Evolutionary conservation across 2,797 vertebrate species (phyloP).

Genomic region (Chelon labrosus): DNA sequence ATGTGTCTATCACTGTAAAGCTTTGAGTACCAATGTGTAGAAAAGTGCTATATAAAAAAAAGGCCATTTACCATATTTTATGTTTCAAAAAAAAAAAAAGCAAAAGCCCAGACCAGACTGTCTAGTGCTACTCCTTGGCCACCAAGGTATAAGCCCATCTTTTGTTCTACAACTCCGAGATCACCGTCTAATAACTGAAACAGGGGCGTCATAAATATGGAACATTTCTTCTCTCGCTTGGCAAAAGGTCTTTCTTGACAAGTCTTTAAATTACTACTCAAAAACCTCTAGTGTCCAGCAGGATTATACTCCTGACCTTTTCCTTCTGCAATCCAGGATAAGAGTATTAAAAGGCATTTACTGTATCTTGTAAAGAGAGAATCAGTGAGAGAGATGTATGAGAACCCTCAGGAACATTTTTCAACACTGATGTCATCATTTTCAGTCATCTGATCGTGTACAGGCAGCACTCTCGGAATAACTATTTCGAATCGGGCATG

Average conservation of each 20-base stretch:
- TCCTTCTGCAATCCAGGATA: slow-evolving; percentile 27
- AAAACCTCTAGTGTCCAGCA: slow-evolving; percentile 47
- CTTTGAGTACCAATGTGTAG: too few relatives aligned
- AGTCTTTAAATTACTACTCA: slow-evolving; percentile 61
- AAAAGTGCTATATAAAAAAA: too few relatives aligned
- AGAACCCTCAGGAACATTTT: slow-evolving; percentile 39
- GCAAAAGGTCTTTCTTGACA: slow-evolving; percentile 63
- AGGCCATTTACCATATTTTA: too few relatives aligned
- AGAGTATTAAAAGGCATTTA: slow-evolving; percentile 63
- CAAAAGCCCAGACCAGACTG: neutral
- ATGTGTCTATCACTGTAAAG: too few relatives aligned
- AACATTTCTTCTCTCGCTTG: slow-evolving; percentile 36
- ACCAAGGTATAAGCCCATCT: slow-evolving; percentile 23
- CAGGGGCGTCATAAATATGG: slow-evolving; percentile 53
- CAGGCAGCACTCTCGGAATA: neutral
- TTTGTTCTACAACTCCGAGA: slow-evolving; percentile 30
- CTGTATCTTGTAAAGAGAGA: slow-evolving; percentile 50
- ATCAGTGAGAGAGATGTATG: slow-evolving; percentile 15
- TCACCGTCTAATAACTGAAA: slow-evolving; percentile 51
- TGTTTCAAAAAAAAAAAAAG: too few relatives aligned
- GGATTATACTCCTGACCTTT: slow-evolving; percentile 64
- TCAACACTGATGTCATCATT: slow-evolving; percentile 27
- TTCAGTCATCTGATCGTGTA: slow-evolving; percentile 31
- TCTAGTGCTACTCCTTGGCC: slow-evolving; percentile 14
- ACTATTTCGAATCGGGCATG: neutral